Evolutionary conservation across 2,113 vertebrate genomes (phyloP).

Genomic region (Hemibagrus wyckioides): DNA sequence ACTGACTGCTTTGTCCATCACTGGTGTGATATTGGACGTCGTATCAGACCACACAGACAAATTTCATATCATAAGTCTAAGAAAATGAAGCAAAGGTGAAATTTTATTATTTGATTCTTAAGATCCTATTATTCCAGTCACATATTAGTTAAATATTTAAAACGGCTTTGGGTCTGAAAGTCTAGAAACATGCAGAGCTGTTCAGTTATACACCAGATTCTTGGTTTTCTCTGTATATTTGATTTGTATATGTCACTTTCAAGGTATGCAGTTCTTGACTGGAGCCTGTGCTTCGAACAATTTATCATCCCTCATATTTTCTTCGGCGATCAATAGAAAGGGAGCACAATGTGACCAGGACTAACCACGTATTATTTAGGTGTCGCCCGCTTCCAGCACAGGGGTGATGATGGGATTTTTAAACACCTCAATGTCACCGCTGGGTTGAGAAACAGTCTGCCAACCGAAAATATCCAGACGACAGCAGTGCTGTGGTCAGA

Average conservation of each 20-base stretch:
- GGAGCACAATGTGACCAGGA: not conserved
- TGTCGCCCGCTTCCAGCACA: not conserved
- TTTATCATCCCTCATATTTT: not conserved
- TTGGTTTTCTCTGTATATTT: not conserved
- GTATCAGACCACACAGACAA: not conserved
- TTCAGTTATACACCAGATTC: not conserved
- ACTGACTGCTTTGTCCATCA: not conserved
- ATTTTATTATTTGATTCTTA: no score
- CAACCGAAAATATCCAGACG: constrained; percentile 17
- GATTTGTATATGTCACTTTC: not conserved
- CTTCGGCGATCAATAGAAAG: not conserved
- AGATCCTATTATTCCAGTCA: not conserved
- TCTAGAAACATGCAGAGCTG: not conserved
- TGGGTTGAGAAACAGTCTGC: not conserved
- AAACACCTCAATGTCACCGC: constrained; percentile 18
- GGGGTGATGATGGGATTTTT: not conserved
- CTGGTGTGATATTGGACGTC: not conserved
- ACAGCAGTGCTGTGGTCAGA: not conserved
- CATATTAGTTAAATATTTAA: not conserved
- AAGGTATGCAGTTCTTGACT: not conserved
- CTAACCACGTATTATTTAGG: not conserved
- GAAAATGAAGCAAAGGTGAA: not conserved
- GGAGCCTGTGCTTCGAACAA: not conserved
- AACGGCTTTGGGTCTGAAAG: not conserved
- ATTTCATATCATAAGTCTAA: not conserved